phyloP scores from a whole-genome alignment of 2,888 invertebrate genomes.

The Phlogophora meticulosa region DNA sequence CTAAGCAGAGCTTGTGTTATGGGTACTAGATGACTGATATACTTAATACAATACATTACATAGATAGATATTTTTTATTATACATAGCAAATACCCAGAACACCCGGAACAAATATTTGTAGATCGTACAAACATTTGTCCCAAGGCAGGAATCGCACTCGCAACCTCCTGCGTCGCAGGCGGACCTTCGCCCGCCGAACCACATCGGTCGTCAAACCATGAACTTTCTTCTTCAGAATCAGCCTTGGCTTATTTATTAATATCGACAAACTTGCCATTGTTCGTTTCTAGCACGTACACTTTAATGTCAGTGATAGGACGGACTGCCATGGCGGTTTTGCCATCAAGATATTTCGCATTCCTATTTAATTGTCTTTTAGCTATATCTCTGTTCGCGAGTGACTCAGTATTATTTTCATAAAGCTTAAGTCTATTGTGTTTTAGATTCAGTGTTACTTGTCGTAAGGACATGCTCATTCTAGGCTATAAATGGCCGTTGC shows the following conservation, averaged over 20 bases:
- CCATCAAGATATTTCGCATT: conserved; percentile 51
- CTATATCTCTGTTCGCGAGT: conserved; percentile 39
- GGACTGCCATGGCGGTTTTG: conserved; percentile 40
- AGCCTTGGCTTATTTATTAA: conserved; percentile 51
- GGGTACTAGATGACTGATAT: too few species aligned
- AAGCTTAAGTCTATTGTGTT: conserved; percentile 31
- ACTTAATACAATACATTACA: too few species aligned
- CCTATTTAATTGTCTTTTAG: conserved; percentile 50
- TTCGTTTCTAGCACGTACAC: conserved; percentile 31
- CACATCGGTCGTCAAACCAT: too few species aligned
- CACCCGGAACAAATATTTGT: too few species aligned
- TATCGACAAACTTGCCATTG: conserved; percentile 34
- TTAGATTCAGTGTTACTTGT: conserved; percentile 26
- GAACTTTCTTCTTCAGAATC: conserved; percentile 6
- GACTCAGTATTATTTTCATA: conserved; percentile 27
- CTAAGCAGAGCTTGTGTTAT: too few species aligned
- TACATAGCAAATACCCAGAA: too few species aligned
- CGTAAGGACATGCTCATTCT: conserved; percentile 18
- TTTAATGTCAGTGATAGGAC: conserved; percentile 43
- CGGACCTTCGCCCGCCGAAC: too few species aligned
- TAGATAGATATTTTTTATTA: too few species aligned
- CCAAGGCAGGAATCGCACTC: too few species aligned
- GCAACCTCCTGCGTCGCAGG: too few species aligned
- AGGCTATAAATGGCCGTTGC: not conserved
- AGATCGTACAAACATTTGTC: too few species aligned